Evolutionary conservation across 2,888 invertebrate species (phyloP).

Genomic region (Megalurothrips usitatus): DNA sequence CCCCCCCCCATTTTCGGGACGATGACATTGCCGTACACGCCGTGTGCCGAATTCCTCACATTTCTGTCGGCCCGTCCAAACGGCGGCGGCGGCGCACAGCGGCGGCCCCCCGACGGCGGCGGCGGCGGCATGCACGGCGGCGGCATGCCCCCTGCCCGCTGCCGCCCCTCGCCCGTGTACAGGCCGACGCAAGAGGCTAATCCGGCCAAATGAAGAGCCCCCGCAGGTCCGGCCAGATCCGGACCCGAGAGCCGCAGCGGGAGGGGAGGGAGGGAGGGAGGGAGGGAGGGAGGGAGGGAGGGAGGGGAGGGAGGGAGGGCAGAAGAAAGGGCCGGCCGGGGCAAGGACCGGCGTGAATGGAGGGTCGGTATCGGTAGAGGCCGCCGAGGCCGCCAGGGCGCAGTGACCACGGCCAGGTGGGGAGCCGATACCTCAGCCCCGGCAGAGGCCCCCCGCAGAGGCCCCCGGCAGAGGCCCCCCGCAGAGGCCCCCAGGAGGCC

Average conservation of each 20-base stretch:
- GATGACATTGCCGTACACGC: background rate
- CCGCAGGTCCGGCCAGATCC: no score
- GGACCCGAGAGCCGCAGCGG: no score
- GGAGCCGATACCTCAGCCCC: background rate
- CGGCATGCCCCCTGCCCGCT: no score
- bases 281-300: no score
- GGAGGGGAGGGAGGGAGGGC: no score
- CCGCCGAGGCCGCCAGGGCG: background rate
- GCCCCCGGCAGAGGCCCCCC: no score
- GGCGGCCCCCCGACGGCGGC: no score
- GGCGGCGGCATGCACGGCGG: background rate
- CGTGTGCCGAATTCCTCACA: background rate
- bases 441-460: no score
- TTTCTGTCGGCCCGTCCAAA: background rate
- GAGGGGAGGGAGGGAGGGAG: no score
- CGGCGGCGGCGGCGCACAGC: background rate
- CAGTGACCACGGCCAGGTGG: background rate
- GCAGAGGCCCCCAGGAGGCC: no score
- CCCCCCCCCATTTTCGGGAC: background rate
- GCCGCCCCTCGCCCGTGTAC: background rate
- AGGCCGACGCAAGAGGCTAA: background rate
- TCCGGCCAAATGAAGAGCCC: constrained; percentile 8
- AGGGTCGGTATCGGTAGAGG: background rate
- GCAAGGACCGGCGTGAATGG: background rate
- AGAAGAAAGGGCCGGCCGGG: no score